Evolutionary conservation across 1,140 invertebrate species (phyloP), one percentile per base, ranked within the genome.

Genomic region (Metaphire vulgaris): DNA sequence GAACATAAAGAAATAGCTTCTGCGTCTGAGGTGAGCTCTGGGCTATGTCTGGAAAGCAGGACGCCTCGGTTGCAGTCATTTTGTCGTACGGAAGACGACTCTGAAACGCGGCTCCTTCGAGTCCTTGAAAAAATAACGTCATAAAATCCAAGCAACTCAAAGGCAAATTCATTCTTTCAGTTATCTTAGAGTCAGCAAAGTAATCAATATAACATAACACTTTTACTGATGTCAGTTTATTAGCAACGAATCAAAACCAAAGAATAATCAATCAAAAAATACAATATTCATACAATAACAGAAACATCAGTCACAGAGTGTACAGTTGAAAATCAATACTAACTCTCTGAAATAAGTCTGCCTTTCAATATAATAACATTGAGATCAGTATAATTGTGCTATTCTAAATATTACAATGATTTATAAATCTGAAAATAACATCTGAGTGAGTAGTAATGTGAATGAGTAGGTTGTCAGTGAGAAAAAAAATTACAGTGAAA

Each of bases 61-160:
- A 91, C 1, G 94, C 93, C 89, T 99, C 97, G 56, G 92, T 91
- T 1, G 94, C 92, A 33, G 94, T 96, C 89, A 98, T 90, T 84
- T 97, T 97, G 84, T 97, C 96, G 87, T 93, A 94, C 1, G 95
- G 95, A 82, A 99, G 88, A 75, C 96, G 90, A 82, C 85, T 86
- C 79, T 87, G 84, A 76, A 86, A 85, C 69, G 87, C 83, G 79
- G 86, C 85, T 34, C 83, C 83, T 78, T 87, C 85, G 65, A 87
- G 74, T 78, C 87, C 87, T 83, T n/a, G 65, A 15, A 75, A 72
- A 75, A 30, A 77, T 79, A 72, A 82, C 72, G 31, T 41, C 26
- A 76, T 82, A 75, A 65, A 70, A 80, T 15, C 79, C 79, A n/a
- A 82, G 41, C 15, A 67, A 33, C 41, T n/a, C 41, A 26, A 31